Percentiles rank a stretch among this genome's conserved stretches.
phyloP scores from a whole-genome alignment of 2,888 invertebrate species.

The Rhogogaster chlorosoma region DNA sequence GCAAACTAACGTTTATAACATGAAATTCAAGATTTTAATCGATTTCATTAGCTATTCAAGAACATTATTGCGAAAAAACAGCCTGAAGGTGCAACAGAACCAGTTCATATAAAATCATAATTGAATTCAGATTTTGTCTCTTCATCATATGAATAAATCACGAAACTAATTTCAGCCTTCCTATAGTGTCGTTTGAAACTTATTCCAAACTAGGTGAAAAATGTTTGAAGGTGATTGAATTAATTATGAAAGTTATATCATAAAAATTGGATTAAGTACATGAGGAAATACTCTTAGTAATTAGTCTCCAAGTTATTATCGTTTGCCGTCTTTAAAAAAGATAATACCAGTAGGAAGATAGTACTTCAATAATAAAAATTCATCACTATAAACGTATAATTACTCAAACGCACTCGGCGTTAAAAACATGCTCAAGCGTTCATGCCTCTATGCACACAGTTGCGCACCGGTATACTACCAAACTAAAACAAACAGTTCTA shows the following conservation, averaged over 20 bases:
- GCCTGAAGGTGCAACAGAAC: too few relatives aligned
- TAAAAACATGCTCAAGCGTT: neutral
- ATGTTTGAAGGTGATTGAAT: neutral
- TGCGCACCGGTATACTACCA: neutral
- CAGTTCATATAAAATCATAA: too few relatives aligned
- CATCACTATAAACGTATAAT: neutral
- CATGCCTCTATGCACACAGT: conserved; percentile 8
- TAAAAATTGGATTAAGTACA: neutral
- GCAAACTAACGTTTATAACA: neutral
- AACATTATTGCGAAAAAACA: too few relatives aligned
- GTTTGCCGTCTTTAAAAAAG: neutral
- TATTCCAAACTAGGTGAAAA: neutral
- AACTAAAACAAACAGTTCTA: conserved; percentile 7
- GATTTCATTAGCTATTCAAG: neutral
- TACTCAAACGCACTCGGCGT: neutral
- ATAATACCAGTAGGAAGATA: neutral
- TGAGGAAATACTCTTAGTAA: neutral
- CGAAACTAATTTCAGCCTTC: too few relatives aligned
- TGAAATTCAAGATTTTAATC: neutral
- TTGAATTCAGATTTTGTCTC: too few relatives aligned
- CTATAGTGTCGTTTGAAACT: too few relatives aligned
- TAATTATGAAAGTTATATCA: neutral
- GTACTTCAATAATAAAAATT: neutral
- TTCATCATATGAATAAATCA: too few relatives aligned
- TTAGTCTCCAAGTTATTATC: neutral